Conservation (phyloP, 2,113 vertebrate genomes). For the Hassar affinis region DNA sequence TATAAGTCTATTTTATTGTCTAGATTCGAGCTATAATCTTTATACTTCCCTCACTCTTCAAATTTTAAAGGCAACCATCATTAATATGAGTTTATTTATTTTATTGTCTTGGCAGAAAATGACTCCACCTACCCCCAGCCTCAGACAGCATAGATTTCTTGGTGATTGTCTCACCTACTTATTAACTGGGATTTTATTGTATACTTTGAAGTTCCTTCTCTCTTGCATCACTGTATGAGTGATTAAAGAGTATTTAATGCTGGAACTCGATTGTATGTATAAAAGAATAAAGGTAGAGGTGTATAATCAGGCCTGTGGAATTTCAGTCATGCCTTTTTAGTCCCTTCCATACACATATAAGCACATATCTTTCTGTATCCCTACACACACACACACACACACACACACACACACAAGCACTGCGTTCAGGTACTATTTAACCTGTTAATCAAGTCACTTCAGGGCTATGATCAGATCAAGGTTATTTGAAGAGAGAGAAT, state of each 20-base stretch:
- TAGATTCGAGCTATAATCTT: background rate
- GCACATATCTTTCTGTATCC: background rate
- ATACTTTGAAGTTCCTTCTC: constrained; percentile 5
- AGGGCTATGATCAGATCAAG: background rate
- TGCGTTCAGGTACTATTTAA: background rate
- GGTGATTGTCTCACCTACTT: background rate
- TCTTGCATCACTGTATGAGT: background rate
- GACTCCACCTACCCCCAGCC: background rate
- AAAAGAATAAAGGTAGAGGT: constrained; percentile 19
- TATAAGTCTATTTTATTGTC: background rate
- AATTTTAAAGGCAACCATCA: background rate
- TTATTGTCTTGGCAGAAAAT: background rate
- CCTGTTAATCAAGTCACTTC: background rate
- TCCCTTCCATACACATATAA: constrained; percentile 36
- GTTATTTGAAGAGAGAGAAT: background rate
- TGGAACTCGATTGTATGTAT: background rate
- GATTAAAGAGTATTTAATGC: background rate
- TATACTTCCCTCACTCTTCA: background rate
- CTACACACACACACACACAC: constrained; percentile 14
- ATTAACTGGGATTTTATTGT: constrained; percentile 1
- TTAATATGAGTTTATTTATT: background rate
- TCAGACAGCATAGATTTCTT: background rate
- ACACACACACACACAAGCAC: background rate
- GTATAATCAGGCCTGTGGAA: constrained; percentile 65
- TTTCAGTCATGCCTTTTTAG: constrained; percentile 67